A percentile compares a stretch with the other conserved stretches of the same genome.
These are phyloP conservation scores for Trichogramma dendrolimi DNA, from an alignment of 2,888 invertebrate genomes.

Conservation along the genomic window DNA sequence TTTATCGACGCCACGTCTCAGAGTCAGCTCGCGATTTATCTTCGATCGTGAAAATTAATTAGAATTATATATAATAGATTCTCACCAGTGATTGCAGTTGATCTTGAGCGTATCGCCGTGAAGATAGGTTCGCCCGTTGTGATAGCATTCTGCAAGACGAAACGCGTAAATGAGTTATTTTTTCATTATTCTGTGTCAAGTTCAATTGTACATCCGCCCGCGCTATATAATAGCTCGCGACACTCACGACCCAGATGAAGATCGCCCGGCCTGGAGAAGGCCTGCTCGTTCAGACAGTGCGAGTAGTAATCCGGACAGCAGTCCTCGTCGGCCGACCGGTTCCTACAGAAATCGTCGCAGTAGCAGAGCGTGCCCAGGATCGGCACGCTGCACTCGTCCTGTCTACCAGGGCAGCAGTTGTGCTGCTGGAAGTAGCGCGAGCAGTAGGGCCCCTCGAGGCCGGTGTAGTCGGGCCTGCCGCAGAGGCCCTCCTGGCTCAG, in stretches of 20 bases:
- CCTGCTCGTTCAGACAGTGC: slow-evolving; percentile 61
- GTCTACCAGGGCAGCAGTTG: slow-evolving; percentile 70
- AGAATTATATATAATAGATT: neutral
- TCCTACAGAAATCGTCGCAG: slow-evolving; percentile 85
- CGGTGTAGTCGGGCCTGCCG: slow-evolving; percentile 13
- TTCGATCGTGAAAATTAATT: too few species aligned
- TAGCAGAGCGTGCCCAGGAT: slow-evolving; percentile 84
- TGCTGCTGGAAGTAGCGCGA: slow-evolving; percentile 44
- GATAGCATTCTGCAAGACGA: slow-evolving; percentile 52
- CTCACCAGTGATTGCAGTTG: slow-evolving; percentile 75
- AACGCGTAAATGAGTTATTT: neutral
- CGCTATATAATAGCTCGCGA: too few species aligned
- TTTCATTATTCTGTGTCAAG: neutral
- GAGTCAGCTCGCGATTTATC: too few species aligned
- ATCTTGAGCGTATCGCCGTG: slow-evolving; percentile 56
- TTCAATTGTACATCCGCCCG: neutral
- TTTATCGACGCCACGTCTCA: too few species aligned
- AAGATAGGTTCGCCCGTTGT: slow-evolving; percentile 56
- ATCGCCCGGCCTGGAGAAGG: neutral
- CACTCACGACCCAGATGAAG: too few species aligned
- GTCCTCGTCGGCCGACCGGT: slow-evolving; percentile 65
- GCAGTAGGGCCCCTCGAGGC: slow-evolving; percentile 61
- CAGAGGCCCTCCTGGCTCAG: neutral
- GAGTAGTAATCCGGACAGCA: slow-evolving; percentile 89
- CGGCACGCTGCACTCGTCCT: slow-evolving; percentile 76